Evolutionary conservation across 2,113 vertebrate species (phyloP).

Genomic region (Eubucco bourcierii): DNA sequence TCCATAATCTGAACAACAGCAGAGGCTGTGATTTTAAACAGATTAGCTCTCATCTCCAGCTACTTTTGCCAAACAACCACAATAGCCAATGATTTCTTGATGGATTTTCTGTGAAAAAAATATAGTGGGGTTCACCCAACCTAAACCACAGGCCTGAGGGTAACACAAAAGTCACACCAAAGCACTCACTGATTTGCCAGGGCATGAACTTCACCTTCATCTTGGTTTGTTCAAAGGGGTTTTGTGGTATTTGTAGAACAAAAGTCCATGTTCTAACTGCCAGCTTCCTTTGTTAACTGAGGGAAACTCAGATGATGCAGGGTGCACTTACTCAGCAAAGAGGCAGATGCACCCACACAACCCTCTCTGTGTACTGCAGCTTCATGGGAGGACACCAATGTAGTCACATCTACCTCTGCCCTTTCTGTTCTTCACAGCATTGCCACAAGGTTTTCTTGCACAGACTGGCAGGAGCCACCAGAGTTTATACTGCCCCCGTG

Average conservation of each 20-base stretch:
- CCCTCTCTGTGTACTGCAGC: not conserved
- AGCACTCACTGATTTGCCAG: not conserved
- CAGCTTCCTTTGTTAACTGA: not conserved
- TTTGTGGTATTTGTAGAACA: not conserved
- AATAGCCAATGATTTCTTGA: not conserved
- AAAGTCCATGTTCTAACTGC: not conserved
- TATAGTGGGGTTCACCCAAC: not conserved
- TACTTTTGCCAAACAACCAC: not conserved
- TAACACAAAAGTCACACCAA: not conserved
- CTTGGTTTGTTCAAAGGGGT: not conserved
- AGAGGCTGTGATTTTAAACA: not conserved
- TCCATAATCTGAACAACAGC: not conserved
- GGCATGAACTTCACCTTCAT: not conserved
- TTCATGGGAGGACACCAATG: not conserved
- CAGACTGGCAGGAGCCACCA: not conserved
- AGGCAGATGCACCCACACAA: not conserved
- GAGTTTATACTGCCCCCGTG: not conserved
- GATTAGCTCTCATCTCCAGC: not conserved
- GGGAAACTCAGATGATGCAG: not conserved
- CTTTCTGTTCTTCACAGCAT: not conserved
- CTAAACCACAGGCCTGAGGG: accelerated
- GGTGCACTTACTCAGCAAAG: accelerated
- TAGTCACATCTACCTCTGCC: not conserved
- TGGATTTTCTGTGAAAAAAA: not conserved
- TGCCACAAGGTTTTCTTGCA: not conserved